Evolutionary conservation across 2,113 vertebrate genomes (phyloP).

Genomic region (Muntiacus reevesi): DNA sequence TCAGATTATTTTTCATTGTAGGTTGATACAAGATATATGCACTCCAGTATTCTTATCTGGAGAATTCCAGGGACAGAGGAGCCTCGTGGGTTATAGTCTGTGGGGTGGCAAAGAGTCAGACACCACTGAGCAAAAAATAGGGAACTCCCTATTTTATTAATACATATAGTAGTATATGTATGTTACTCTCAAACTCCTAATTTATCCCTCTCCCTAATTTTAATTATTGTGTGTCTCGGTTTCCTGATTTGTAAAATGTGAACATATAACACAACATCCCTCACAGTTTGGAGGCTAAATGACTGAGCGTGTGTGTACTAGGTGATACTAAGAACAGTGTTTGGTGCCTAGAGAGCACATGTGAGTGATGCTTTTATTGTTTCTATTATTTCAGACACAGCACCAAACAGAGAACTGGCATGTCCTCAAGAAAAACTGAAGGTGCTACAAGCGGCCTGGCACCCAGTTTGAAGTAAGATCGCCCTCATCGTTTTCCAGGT

Average conservation of each 20-base stretch:
- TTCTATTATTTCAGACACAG: neutral
- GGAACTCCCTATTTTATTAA: neutral
- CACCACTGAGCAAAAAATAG: neutral
- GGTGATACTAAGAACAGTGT: neutral
- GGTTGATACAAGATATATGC: neutral
- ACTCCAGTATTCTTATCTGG: neutral
- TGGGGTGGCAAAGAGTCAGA: neutral
- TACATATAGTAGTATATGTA: neutral
- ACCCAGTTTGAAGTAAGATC: neutral
- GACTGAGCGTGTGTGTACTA: neutral
- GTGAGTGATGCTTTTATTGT: neutral
- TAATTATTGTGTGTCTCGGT: neutral
- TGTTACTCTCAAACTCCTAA: neutral
- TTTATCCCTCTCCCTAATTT: neutral
- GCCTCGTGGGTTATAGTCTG: accelerated
- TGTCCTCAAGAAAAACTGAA: neutral
- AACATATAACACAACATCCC: neutral
- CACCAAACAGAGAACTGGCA: neutral
- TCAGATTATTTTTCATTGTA: neutral
- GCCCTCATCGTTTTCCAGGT: neutral
- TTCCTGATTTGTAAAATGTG: neutral
- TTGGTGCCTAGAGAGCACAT: accelerated
- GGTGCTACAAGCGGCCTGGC: neutral
- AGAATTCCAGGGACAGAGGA: neutral
- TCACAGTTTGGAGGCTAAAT: neutral